Evolutionary conservation across 2,113 vertebrate species (phyloP), one percentile per base, ranked within the genome.

Genomic region (Malurus alboscapulatus): DNA sequence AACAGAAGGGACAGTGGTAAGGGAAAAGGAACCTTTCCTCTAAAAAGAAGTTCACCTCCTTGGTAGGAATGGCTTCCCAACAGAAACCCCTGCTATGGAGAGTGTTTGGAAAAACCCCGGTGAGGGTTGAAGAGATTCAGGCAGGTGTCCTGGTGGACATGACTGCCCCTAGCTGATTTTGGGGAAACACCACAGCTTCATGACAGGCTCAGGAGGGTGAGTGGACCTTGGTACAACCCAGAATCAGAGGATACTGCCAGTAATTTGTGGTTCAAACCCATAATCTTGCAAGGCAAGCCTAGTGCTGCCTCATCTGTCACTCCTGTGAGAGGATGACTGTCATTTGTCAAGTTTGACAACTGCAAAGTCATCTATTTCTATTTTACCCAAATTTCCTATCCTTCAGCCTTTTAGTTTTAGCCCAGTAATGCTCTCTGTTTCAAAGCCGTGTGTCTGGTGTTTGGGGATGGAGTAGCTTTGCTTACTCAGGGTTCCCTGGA

Each of bases 21-120:
- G 29, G 25, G 29, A 53, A 80, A 66, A 87, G 11, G 10, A 88
- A 14, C 10, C 27, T 45, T 10, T 38, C 29, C 45, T 77, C 55
- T 2, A 42, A 36, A 13, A 15, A 65, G 53, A 79, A 54, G 22
- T 11, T 51, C 22, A 27, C 18, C 17, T 63, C 26, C 53, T 90
- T 0, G 0, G 22, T 17, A 32, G 65, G 55, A 89, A 69, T 2
- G 1, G n/a, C 27, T 91, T 73, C 36, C 15, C 50, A 57, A 1
- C 14, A 79, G 36, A 68, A 90, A 12, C 3, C 11, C 18, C 17
- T 2, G 3, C 5, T 50, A 66, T 0, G 3, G 42, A 85, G 21
- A 75, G 15, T 2, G 4, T 38, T 67, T 18, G 40, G 58, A 51
- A n/a, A 68, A 53, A 30, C 9, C 2, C 45, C 32, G 20, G 40